Evolutionary conservation across 2,113 vertebrate genomes (phyloP), one percentile per base, ranked within the genome.

Genomic region (Physeter macrocephalus): DNA sequence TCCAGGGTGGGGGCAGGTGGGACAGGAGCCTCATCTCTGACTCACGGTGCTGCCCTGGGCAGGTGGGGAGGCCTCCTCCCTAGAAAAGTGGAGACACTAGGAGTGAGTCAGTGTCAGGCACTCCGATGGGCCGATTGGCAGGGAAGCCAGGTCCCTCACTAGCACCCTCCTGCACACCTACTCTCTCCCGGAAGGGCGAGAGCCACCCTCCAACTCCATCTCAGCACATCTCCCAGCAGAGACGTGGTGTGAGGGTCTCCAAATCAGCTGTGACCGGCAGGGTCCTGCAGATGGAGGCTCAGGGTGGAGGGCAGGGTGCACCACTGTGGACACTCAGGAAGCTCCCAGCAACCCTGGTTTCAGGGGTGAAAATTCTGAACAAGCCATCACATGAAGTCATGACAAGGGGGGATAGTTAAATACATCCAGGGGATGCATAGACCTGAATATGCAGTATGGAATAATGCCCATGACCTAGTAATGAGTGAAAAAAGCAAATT

Each of bases 61-160:
- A 62, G 0, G 46, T 1, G 36, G 87, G 1, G 0, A 90, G 75
- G 93, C 67, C 92, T 94, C 95, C 98, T 97, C 96, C 96, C 97
- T 92, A 92, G 96, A 85, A 93, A 88, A 96, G 75, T 82, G 46
- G 34, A 91, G 90, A 96, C 97, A 95, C 97, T 95, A 52, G 77
- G 83, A 89, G 71, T 98, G 98, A 98, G 84, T 98, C 96, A 98
- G 83, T 15, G 23, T 18, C 3, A 1, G 74, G 90, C 52, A 39
- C 81, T 78, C 46, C 0, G 4, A 75, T 27, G 67, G 83, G 84
- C 67, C 3, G 10, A 88, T 17, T 54, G 92, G 39, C 0, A 18
- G 39, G 36, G 54, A 72, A 86, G 67, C 61, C 49, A 39, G 12
- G 57, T 49, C 34, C 88, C 39, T 61, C 13, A 14, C 49, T 59